These are phyloP conservation scores for Phylloscopus whistleri DNA, from an alignment of 2,113 vertebrate species.

Conservation along the genomic window DNA sequence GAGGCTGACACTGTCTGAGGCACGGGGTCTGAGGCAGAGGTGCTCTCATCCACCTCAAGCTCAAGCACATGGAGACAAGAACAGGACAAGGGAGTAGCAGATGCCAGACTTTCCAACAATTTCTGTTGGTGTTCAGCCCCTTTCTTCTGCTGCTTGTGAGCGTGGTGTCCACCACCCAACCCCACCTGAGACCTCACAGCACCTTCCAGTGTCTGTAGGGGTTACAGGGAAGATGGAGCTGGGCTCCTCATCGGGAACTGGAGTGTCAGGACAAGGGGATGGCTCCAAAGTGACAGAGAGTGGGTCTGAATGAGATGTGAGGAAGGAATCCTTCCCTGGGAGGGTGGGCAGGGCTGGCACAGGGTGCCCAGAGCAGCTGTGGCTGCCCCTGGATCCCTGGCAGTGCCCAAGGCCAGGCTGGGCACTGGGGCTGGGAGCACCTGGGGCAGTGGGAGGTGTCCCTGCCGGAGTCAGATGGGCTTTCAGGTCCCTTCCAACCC, in stretches of 20 bases:
- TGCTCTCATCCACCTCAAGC: not conserved
- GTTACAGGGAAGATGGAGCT: not conserved
- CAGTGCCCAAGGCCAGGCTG: not conserved
- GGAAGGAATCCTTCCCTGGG: fast-evolving
- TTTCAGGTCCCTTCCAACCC: not conserved
- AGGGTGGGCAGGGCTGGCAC: not conserved
- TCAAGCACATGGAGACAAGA: not conserved
- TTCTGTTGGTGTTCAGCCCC: not conserved
- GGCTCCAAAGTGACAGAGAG: not conserved
- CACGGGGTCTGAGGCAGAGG: not conserved
- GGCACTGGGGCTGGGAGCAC: not conserved
- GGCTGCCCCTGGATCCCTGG: not conserved
- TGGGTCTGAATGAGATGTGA: not conserved
- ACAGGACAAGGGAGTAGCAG: not conserved
- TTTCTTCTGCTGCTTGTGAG: not conserved
- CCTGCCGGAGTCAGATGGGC: not conserved
- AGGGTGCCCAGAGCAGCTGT: not conserved
- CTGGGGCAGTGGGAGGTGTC: not conserved
- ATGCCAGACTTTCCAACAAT: not conserved
- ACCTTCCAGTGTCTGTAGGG: not conserved
- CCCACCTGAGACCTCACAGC: not conserved
- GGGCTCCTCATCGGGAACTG: not conserved
- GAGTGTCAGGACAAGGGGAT: not conserved
- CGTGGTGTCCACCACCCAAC: not conserved
- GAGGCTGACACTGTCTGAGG: too few relatives aligned